Conservation (phyloP, 1,140 invertebrate genomes). For the Lerema accius region DNA sequence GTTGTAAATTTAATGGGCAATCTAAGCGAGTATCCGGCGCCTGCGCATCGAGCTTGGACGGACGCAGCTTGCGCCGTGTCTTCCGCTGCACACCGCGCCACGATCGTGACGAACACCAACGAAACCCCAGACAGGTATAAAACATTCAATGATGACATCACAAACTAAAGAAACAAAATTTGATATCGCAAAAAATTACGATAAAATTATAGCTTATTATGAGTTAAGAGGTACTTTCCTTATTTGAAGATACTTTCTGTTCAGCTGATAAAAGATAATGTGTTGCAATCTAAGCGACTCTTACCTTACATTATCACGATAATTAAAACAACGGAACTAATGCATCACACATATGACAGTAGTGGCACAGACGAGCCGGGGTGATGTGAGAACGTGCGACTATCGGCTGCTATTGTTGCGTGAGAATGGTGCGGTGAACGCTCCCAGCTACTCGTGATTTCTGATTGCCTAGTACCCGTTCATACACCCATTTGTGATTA, state of each 20-base stretch:
- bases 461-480: conserved; percentile 46
- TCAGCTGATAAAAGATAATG: no score
- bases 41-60: conserved; percentile 32
- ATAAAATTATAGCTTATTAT: no score
- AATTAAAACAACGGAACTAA: conserved; percentile 28
- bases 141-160: no score
- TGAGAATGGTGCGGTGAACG: conserved; percentile 49
- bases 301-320: conserved; percentile 31
- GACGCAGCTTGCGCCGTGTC: conserved; percentile 52
- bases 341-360: conserved; percentile 26
- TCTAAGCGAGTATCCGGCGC: background rate
- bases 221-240: no score
- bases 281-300: background rate
- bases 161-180: no score
- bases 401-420: conserved; percentile 49
- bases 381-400: conserved; percentile 45
- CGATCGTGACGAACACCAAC: no score
- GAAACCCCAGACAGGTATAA: no score
- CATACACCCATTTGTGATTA: conserved; percentile 21
- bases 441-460: conserved; percentile 52
- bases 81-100: conserved; percentile 35
- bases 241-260: no score
- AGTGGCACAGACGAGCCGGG: conserved; percentile 28
- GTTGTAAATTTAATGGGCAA: background rate
- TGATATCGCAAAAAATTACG: no score